Percentiles rank a stretch among this genome's conserved stretches.
phyloP scores from a whole-genome alignment of 2,797 vertebrate species.

The Craterocephalus amniculus region DNA sequence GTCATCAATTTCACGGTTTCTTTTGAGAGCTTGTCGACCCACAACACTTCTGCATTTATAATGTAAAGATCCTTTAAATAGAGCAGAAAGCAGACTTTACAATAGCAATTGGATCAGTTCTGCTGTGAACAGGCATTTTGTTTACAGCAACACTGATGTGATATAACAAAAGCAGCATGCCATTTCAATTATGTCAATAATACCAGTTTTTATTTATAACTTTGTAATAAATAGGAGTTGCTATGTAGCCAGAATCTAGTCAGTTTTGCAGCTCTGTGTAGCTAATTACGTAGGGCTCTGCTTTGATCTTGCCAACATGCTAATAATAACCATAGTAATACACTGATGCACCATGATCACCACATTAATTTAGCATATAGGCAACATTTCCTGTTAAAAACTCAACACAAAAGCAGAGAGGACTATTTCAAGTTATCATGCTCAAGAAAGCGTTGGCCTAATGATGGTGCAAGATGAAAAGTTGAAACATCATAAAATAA shows the following conservation, averaged over 20 bases:
- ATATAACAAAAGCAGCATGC: constrained; percentile 1
- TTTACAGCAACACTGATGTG: constrained; percentile 5
- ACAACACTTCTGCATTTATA: constrained; percentile 32
- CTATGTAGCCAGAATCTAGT: constrained; percentile 3
- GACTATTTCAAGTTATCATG: constrained; percentile 4
- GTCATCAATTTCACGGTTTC: constrained; percentile 66
- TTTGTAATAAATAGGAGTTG: constrained; percentile 1
- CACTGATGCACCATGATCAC: constrained; percentile 2
- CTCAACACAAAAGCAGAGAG: background rate
- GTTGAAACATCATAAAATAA: background rate
- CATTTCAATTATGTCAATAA: background rate
- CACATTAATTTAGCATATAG: constrained; percentile 4
- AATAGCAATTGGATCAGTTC: constrained; percentile 15
- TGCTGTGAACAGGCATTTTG: constrained; percentile 34
- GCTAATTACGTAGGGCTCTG: background rate
- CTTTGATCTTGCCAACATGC: constrained; percentile 15
- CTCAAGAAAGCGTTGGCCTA: background rate
- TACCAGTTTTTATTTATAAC: background rate
- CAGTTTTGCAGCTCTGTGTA: background rate
- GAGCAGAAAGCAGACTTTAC: constrained; percentile 31
- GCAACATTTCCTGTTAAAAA: constrained; percentile 1
- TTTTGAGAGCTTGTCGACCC: constrained; percentile 57
- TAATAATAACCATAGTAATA: background rate
- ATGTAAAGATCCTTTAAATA: constrained; percentile 35
- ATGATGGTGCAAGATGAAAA: background rate